Evolutionary conservation across 1,140 invertebrate species (phyloP), one percentile per base, ranked within the genome.

Genomic region (Drosophila jambulina): DNA sequence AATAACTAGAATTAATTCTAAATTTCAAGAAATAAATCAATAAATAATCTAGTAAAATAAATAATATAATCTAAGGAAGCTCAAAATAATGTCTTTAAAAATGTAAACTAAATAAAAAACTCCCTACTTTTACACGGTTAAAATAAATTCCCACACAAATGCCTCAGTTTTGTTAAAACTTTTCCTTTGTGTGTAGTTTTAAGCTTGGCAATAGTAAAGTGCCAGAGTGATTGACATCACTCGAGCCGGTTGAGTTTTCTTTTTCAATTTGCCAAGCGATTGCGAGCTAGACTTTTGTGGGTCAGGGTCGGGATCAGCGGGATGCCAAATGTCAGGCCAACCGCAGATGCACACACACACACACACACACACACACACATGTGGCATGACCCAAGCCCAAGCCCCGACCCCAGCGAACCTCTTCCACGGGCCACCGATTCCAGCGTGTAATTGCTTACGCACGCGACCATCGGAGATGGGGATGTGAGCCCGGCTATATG

Each of bases 231-330:
- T 88, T 90, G 78, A 80, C 77, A 45, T 49, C 54, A 53, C 51
- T 68, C 62, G 46, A 59, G 68, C 48, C 70, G 64, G 12, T 25
- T 42, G 23, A 36, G 49, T 53, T 76, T 76, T 67, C 54, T 59
- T 63, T 80, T 80, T 80, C 62, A 71, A 64, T 79, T 79, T 75
- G 49, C 57, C 72, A 51, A 15, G 38, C n/a, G 32, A 34, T 32
- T 32, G 32, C 40, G n/a, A 38, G 34, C 42, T 46, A 34, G 59
- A 53, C 75, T 60, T 85, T 86, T 88, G 80, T 88, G 85, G 85
- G 84, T 88, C 84, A 90, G 84, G 84, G 84, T 88, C 85, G 88
- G 80, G 53, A 38, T 56, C 53, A 56, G 53, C 85, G 83, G 80
- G 59, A 75, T 64, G 69, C 62, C 84, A 88, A 87, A 87, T 87